Base-by-base conservation (phyloP, 2,888 invertebrate species). In the Drosophila phalerata region DNA sequence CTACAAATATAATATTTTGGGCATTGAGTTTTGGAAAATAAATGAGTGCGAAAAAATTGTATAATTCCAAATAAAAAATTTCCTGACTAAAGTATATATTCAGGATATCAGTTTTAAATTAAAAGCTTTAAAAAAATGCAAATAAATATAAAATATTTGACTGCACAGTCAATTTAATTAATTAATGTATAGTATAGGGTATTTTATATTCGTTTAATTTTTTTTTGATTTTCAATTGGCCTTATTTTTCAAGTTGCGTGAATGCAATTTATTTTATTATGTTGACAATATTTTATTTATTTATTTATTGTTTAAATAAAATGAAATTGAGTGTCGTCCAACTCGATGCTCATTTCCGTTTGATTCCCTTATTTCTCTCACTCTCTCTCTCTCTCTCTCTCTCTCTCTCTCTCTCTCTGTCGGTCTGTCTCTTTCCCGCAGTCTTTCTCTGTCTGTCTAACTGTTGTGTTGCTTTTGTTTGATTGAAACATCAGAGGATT, bases 401-500 rank as follows among this genome's bases (percentile, higher is more conserved):
- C 53, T 8, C 37, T 13, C 17, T 6, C 15, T 11, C 11, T 32
- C 30, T 17, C 15, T 9, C 10, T 4, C 17, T 32, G 13, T n/a
- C 25, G 13, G 32, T 13, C 47, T 15, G 10, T 22, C 17, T 1
- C 17, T 2, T 32, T 1, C 40, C 11, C n/a, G 3, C 15, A 8
- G 34, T 15, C 37, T 9, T 13, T 42, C 58, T 13, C 45, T 32
- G 22, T 48, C 38, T 32, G 22, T 58, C 69, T 75, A 69, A 60
- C 64, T 69, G 53, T 76, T 63, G 65, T 58, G 48, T 37, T 78
- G 72, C 65, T 85, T 70, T 73, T 79, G 76, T 84, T 87, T 87
- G 89, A 88, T 88, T 87, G 87, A 85, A 85, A 81, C 73, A 81
- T 84, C 79, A 74, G 67, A 81, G 87, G 77, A 84, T 88, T 85